Base-by-base conservation (phyloP, 2,888 invertebrate species). In the Caenorhabditis macrosperma region DNA sequence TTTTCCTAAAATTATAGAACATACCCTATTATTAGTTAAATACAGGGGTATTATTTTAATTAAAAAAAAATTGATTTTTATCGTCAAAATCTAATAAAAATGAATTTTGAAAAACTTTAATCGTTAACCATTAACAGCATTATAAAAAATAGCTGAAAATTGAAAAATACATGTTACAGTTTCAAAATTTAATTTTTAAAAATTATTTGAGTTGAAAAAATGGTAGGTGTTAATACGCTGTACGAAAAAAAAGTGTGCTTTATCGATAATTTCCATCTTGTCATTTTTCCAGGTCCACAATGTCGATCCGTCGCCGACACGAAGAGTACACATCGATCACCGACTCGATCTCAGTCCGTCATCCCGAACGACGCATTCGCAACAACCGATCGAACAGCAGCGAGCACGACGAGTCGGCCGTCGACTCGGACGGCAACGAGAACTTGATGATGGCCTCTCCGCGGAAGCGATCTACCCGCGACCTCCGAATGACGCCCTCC, bases 241-340 rank as follows among this genome's bases (percentile, higher is more conserved):
- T n/a, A n/a, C n/a, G n/a, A n/a, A n/a, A n/a, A n/a, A n/a, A n/a
- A n/a, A n/a, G n/a, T n/a, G n/a, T n/a, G n/a, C n/a, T n/a, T n/a
- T n/a, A n/a, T n/a, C n/a, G n/a, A n/a, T n/a, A n/a, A n/a, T n/a
- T n/a, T n/a, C n/a, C n/a, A n/a, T n/a, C n/a, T n/a, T n/a, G n/a
- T n/a, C n/a, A n/a, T n/a, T n/a, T n/a, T 69, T 71, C 10, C 54
- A 67, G 63, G 44, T 59, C 74, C 26, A 74, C 71, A 35, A 61
- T 74, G 61, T 82, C 82, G 15, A 74, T 80, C 38, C 78, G 85
- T 1, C 79, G 86, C 12, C 85, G 84, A 7, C 85, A 87, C 74
- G 88, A 88, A 55, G 89, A 89, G 79, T 89, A 89, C 81, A 89
- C 89, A 7, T 86, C 88, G 17, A 89, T 89, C 81, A 89, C 89